phyloP scores from a whole-genome alignment of 1,140 invertebrate species.

The Brachionus plicatilis region DNA sequence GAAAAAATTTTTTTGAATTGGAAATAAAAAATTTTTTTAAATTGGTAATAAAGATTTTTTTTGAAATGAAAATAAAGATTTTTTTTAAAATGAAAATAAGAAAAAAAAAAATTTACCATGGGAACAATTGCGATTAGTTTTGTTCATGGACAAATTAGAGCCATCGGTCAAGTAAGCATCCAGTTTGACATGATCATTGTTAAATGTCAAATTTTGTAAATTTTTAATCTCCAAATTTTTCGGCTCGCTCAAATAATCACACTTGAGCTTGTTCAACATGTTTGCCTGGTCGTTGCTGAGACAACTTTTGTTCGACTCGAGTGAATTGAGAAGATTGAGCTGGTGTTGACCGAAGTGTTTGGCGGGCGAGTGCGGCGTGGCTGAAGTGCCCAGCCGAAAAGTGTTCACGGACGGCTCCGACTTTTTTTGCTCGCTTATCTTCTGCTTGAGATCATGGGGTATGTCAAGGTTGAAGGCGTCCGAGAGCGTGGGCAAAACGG shows the following conservation, averaged over 20 bases:
- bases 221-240: constrained; percentile 4
- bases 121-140: constrained; percentile 31
- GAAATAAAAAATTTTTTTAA: too few relatives aligned
- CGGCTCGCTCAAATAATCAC: constrained; percentile 43
- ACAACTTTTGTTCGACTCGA: constrained; percentile 38
- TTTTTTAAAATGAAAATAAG: too few relatives aligned
- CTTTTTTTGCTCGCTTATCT: background rate
- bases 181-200: background rate
- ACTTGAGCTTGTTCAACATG: constrained; percentile 47
- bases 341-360: constrained; percentile 42
- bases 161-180: constrained; percentile 16
- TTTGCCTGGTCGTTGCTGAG: constrained; percentile 45
- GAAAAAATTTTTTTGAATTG: too few relatives aligned
- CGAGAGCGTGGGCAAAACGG: background rate
- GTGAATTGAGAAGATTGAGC: constrained; percentile 44
- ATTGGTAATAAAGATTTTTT: too few relatives aligned
- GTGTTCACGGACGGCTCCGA: background rate
- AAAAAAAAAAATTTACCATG: too few relatives aligned
- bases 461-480: constrained; percentile 21
- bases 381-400: background rate
- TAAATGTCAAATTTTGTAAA: constrained; percentile 14
- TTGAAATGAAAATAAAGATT: too few relatives aligned
- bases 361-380: background rate
- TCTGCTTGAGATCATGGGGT: constrained; percentile 6
- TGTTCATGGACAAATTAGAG: constrained; percentile 22